Base-by-base conservation (phyloP, 1,140 invertebrate genomes). In the Conus ventricosus region DNA sequence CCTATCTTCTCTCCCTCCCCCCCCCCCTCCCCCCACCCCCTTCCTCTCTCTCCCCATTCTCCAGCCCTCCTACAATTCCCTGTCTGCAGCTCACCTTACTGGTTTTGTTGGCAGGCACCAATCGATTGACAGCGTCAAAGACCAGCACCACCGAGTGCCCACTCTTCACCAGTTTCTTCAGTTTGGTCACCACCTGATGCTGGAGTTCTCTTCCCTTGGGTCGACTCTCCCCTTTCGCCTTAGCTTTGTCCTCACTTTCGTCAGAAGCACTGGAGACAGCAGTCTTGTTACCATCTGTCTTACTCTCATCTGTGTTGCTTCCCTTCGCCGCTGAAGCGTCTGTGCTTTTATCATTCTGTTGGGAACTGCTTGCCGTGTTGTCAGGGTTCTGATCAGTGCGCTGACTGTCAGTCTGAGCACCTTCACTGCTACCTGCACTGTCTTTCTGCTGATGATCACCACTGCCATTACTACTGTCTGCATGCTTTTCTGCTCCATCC, bases 91-190 rank as follows among this genome's bases (percentile, higher is more conserved):
- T 78, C 13, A 87, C 85, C 75, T 78, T 25, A 20, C 85, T 87
- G 85, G 75, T 87, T 57, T 80, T 87, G 63, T 27, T 39, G 85
- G 71, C 71, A 7, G 53, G 27, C 71, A 87, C 85, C 51, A 87
- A 75, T 23, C 85, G 71, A 27, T 87, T 76, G n/a, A 87, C 23
- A 27, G 71, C 85, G 27, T 87, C 85, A 57, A 87, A 87, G 10
- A 78, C 85, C 71, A 87, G 71, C 85, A 87, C 15, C 71, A 87
- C 85, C 17, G 0, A 23, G 39, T 27, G 27, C 5, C 85, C 85
- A 1, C 57, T 27, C 51, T 80, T 20, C 51, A 87, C 85, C 39
- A 87, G 17, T 20, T 57, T 67, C 75, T 87, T 53, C 85, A 87
- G 54, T 27, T 55, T 76, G 10, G 8, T 54, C 71, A 87, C 63